These are phyloP conservation scores for Mustela lutreola DNA, from an alignment of 2,113 vertebrate genomes.

Conservation along the genomic window DNA sequence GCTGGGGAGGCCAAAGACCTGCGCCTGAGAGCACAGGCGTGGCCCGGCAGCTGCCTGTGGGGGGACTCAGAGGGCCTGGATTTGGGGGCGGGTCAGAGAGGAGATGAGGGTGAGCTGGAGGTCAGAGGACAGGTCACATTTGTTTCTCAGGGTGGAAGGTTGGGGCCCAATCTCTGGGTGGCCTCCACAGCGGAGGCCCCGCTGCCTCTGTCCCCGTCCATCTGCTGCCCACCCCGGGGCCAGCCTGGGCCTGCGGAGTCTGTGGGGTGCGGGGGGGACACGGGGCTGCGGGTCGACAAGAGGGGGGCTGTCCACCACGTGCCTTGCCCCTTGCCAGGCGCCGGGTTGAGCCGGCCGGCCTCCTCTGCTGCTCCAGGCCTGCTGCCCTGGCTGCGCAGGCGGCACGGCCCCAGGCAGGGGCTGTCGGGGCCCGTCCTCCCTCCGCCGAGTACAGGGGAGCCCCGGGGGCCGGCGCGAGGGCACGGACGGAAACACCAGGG, in stretches of 20 bases:
- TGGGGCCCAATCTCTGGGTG: background rate
- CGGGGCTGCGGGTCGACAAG: accelerated
- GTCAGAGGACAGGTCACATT: conserved; percentile 3
- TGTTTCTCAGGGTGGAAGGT: conserved; percentile 56
- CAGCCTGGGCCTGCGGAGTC: accelerated
- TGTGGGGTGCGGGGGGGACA: accelerated
- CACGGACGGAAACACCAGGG: background rate
- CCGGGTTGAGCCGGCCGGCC: background rate
- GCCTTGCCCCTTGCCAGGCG: too few species aligned
- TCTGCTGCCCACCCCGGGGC: background rate
- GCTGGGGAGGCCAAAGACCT: accelerated
- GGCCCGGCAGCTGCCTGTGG: accelerated
- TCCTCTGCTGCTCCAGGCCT: background rate
- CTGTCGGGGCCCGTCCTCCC: accelerated
- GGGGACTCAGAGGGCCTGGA: background rate
- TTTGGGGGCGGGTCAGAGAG: background rate
- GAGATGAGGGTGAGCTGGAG: background rate
- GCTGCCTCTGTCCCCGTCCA: background rate
- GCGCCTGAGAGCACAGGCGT: accelerated
- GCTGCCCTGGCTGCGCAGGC: background rate
- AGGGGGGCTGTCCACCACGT: background rate
- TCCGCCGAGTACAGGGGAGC: accelerated
- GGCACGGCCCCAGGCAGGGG: background rate
- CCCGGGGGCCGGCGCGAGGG: accelerated
- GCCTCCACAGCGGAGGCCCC: background rate